Conservation (phyloP, 2,797 vertebrate species). For the Tympanoctomys barrerae region DNA sequence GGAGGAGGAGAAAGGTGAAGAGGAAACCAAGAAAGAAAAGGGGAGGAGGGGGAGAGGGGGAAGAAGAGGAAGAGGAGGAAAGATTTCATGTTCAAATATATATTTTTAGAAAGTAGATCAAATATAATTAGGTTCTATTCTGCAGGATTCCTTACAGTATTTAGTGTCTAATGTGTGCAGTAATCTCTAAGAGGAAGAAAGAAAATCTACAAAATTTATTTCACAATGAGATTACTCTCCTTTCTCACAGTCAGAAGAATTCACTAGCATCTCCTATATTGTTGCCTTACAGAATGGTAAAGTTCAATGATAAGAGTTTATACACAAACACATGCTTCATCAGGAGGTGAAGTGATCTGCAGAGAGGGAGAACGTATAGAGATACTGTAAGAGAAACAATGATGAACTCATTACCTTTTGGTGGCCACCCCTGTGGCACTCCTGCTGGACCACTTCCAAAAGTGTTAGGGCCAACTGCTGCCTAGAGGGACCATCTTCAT, state of each 20-base stretch:
- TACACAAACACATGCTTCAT: background rate
- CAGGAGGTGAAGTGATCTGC: background rate
- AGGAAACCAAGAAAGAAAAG: background rate
- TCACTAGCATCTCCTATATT: background rate
- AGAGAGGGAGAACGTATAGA: background rate
- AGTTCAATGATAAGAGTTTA: background rate
- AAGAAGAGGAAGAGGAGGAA: too few species aligned
- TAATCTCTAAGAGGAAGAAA: background rate
- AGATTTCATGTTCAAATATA: background rate
- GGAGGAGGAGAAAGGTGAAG: background rate
- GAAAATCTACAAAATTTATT: slow-evolving; percentile 48
- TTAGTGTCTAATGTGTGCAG: background rate
- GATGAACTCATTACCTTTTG: slow-evolving; percentile 78
- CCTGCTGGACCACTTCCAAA: slow-evolving; percentile 88
- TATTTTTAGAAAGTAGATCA: slow-evolving; percentile 11
- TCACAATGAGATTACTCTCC: background rate
- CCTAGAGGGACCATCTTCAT: slow-evolving; percentile 87
- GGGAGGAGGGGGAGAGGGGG: too few species aligned
- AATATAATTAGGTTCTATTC: background rate
- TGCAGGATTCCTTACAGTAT: background rate
- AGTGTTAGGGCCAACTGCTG: slow-evolving; percentile 90
- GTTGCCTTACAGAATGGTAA: background rate
- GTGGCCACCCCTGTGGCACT: slow-evolving; percentile 69
- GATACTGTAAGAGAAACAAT: slow-evolving; percentile 8
- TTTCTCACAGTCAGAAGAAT: background rate